Conservation (phyloP, 2,888 invertebrate genomes). For the Limnephilus marmoratus region DNA sequence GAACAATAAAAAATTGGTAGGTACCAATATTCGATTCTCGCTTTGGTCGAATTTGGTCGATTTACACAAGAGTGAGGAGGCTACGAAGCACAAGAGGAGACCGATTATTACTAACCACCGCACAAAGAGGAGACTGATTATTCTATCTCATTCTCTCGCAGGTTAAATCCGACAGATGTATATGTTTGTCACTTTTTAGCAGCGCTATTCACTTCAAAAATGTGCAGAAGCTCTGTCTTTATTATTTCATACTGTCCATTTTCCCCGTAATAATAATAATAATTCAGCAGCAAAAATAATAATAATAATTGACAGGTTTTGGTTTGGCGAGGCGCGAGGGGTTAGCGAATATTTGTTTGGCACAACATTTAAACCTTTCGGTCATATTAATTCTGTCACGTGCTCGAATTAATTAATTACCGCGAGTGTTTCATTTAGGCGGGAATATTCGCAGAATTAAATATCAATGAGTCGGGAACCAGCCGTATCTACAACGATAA, state of each 20-base stretch:
- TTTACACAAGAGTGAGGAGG: too few relatives aligned
- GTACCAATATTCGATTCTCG: background rate
- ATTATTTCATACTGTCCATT: background rate
- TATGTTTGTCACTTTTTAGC: too few relatives aligned
- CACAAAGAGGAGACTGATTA: too few relatives aligned
- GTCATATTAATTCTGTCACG: background rate
- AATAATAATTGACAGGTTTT: background rate
- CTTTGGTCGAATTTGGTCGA: background rate
- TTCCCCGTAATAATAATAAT: background rate
- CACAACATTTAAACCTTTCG: slow-evolving; percentile 20
- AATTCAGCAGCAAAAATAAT: background rate
- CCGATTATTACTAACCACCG: too few relatives aligned
- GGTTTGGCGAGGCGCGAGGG: background rate
- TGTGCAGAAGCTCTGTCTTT: background rate
- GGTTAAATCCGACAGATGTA: too few relatives aligned
- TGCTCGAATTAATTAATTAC: background rate
- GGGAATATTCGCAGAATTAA: background rate
- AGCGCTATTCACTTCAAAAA: too few relatives aligned
- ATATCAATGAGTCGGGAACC: background rate
- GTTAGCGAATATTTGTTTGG: background rate
- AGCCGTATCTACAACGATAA: background rate
- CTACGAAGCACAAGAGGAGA: too few relatives aligned
- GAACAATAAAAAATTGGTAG: too few relatives aligned
- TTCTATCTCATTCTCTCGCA: too few relatives aligned
- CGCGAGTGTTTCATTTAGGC: slow-evolving; percentile 7